Evolutionary conservation across 2,113 vertebrate species (phyloP).

Genomic region (Peromyscus maniculatus): DNA sequence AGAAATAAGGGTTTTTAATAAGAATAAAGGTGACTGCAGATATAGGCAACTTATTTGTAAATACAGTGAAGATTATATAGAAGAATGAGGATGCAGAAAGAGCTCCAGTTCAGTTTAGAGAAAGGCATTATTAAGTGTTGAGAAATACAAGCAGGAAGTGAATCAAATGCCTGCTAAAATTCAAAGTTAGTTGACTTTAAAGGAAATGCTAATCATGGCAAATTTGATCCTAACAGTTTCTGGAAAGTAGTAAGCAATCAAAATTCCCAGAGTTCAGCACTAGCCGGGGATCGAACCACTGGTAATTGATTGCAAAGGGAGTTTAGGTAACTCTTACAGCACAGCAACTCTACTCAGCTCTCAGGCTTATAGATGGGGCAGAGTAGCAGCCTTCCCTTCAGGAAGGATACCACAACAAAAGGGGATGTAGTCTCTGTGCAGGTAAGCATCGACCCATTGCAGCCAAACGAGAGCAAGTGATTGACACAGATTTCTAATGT

Average conservation of each 20-base stretch:
- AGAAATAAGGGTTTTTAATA: not conserved
- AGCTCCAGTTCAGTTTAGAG: not conserved
- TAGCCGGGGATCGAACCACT: not conserved
- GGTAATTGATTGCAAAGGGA: not conserved
- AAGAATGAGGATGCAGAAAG: not conserved
- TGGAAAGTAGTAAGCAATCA: not conserved
- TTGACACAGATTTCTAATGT: not conserved
- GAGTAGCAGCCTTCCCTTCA: not conserved
- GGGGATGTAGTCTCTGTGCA: rapidly evolving
- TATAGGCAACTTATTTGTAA: not conserved
- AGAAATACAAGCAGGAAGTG: conserved; percentile 22
- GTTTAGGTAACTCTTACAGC: not conserved
- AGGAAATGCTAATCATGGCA: not conserved
- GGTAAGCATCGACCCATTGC: not conserved
- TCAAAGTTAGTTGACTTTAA: not conserved
- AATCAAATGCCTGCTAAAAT: not conserved
- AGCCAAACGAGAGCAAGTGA: not conserved
- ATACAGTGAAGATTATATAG: not conserved
- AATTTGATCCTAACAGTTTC: not conserved
- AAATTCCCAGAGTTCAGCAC: not conserved
- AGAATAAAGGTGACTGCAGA: not conserved
- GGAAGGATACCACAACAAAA: not conserved
- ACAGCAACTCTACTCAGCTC: too few species aligned
- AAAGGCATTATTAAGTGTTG: not conserved
- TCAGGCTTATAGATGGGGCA: not conserved